A percentile compares a stretch with the other conserved stretches of the same genome.
Evolutionary conservation across 2,113 vertebrate genomes (phyloP).

Genomic region (Nymphicus hollandicus): DNA sequence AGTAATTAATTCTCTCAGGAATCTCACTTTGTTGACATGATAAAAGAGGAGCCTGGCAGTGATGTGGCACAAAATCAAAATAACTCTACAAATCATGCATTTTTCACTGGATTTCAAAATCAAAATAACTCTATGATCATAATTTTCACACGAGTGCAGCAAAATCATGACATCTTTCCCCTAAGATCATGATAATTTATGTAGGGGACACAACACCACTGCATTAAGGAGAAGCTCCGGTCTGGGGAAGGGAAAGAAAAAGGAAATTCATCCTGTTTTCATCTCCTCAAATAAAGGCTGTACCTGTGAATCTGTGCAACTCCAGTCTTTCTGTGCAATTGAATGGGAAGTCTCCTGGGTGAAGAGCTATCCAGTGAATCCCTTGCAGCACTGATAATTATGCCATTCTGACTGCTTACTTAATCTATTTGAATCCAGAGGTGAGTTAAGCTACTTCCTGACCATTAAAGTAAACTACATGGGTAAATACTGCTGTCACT

Average conservation of each 20-base stretch:
- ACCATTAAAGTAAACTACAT: slow-evolving; percentile 76
- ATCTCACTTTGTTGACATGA: slow-evolving; percentile 67
- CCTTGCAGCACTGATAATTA: slow-evolving; percentile 67
- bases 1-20: slow-evolving; percentile 67
- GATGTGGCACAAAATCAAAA: slow-evolving; percentile 68
- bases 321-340: slow-evolving; percentile 31
- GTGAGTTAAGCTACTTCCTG: slow-evolving; percentile 78
- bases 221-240: background rate
- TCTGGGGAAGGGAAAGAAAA: background rate
- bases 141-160: background rate
- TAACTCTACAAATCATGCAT: slow-evolving; percentile 55
- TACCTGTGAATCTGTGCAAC: background rate
- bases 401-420: slow-evolving; percentile 69
- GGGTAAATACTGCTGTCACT: slow-evolving; percentile 77
- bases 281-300: background rate
- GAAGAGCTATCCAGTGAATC: slow-evolving; percentile 51
- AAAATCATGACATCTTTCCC: slow-evolving; percentile 23
- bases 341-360: slow-evolving; percentile 61
- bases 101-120: slow-evolving; percentile 59
- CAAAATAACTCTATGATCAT: slow-evolving; percentile 54
- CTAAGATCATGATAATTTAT: slow-evolving; percentile 11
- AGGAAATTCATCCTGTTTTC: background rate
- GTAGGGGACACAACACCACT: background rate
- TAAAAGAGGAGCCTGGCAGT: slow-evolving; percentile 58
- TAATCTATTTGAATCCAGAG: slow-evolving; percentile 77